Percentiles rank a stretch among this genome's conserved stretches.
These are phyloP conservation scores for Mohoua ochrocephala DNA, from an alignment of 2,113 vertebrate species.

Conservation along the genomic window DNA sequence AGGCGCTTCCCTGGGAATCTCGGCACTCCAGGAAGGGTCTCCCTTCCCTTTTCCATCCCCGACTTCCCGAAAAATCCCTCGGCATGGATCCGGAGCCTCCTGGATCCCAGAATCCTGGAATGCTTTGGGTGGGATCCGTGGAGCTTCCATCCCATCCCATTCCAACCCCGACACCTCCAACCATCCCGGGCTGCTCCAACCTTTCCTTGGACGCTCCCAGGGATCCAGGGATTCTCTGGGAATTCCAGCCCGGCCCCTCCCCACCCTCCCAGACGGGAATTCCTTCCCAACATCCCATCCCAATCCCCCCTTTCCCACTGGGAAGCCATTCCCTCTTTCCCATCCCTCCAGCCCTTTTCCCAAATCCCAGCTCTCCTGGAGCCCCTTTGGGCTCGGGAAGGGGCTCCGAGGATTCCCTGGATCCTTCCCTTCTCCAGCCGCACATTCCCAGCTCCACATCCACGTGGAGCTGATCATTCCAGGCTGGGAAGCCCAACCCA, in stretches of 20 bases:
- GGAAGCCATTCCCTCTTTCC: neutral
- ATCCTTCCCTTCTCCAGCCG: neutral
- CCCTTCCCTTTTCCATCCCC: too few species aligned
- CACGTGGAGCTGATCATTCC: neutral
- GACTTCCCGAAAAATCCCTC: too few species aligned
- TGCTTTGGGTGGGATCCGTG: too few species aligned
- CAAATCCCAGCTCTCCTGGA: neutral
- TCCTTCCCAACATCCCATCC: neutral
- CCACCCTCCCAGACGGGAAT: neutral
- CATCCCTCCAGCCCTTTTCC: neutral
- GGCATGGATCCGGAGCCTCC: too few species aligned
- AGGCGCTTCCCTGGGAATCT: too few species aligned
- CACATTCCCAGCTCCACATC: accelerated
- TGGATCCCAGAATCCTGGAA: too few species aligned
- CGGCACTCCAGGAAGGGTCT: too few species aligned
- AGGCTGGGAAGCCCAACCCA: accelerated
- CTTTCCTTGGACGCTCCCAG: neutral
- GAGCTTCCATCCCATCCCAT: too few species aligned
- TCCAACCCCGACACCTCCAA: too few species aligned
- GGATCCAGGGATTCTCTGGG: neutral
- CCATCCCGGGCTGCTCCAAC: too few species aligned
- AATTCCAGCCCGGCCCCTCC: neutral
- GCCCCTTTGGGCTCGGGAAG: neutral
- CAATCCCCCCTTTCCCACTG: neutral
- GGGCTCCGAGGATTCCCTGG: neutral